These are phyloP conservation scores for Metallyticus violacea DNA, from an alignment of 2,888 invertebrate genomes.

Conservation along the genomic window DNA sequence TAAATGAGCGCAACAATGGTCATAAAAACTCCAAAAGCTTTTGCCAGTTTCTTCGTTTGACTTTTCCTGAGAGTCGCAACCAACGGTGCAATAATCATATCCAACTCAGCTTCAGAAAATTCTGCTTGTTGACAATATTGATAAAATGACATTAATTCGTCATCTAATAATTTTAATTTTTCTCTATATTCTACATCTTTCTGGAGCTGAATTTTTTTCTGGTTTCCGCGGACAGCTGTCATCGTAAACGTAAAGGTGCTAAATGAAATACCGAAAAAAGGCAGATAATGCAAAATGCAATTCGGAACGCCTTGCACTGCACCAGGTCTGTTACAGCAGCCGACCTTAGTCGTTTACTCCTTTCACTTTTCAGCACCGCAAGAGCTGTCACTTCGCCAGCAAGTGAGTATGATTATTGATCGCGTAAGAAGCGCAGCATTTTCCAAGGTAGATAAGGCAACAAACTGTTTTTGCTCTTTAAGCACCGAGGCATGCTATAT, in stretches of 20 bases:
- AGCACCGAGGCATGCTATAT: not conserved
- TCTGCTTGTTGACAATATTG: constrained; percentile 66
- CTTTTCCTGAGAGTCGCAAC: constrained; percentile 59
- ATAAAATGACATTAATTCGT: constrained; percentile 59
- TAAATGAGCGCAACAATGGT: constrained; percentile 54
- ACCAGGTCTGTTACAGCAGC: not conserved
- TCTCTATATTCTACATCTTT: constrained; percentile 38
- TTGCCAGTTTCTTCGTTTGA: constrained; percentile 56
- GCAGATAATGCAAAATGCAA: not conserved
- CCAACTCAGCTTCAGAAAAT: constrained; percentile 65
- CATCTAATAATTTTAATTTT: constrained; percentile 54
- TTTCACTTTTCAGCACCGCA: not conserved
- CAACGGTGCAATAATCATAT: constrained; percentile 62
- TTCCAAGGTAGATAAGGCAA: not conserved
- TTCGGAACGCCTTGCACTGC: not conserved
- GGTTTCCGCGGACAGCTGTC: not conserved
- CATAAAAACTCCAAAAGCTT: constrained; percentile 47
- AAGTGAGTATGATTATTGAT: not conserved
- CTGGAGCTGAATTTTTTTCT: constrained; percentile 14
- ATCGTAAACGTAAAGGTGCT: not conserved
- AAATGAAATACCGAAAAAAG: not conserved
- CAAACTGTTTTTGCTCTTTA: not conserved
- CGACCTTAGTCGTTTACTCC: not conserved
- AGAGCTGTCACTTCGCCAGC: not conserved
- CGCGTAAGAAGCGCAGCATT: not conserved